Evolutionary conservation across 2,888 invertebrate genomes (phyloP), one percentile per base, ranked within the genome.

Genomic region (Parnassius glacialis): DNA sequence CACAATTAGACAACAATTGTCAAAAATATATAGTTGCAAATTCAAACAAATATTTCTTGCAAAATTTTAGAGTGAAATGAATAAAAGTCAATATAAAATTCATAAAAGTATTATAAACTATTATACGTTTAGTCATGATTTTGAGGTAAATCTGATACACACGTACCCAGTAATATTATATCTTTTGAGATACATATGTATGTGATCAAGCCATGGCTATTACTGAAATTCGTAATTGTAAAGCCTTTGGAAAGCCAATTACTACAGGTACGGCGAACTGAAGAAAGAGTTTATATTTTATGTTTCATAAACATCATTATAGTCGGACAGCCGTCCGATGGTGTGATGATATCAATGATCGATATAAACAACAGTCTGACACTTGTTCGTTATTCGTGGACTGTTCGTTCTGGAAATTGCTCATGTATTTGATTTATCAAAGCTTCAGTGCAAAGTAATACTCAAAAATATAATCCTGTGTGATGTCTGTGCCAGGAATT

Each of bases 271-370:
- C 64, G 73, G 73, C 71, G 25, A 70, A 67, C 70, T 67, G 69
- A 78, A 76, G 73, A 75, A 74, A 69, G 65, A 81, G 76, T 80
- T 81, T 81, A 77, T 74, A 76, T 69, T 71, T 70, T 70, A 67
- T 75, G 75, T 79, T 84, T 81, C 81, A 82, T 84, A 85, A 83
- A 87, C 87, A 87, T 79, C 81, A 78, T 84, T 85, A 85, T 75
- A 78, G 70, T 66, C 73, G 75, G 48, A 73, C 74, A 75, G 78
- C 79, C 74, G 78, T 61, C 66, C 74, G 34, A 34, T 34, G 34
- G 79, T 63, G 66, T 73, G 84, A 84, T 85, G 84, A 79, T 71
- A 76, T 83, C 81, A 78, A 76, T 70, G 76, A 76, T 74, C 71
- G 71, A 74, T 70, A 73, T 66, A 72, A 73, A 76, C 73, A 73